A percentile compares a stretch with the other conserved stretches of the same genome.
Conservation (phyloP, 2,888 invertebrate genomes). For the Nasonia oneida region DNA sequence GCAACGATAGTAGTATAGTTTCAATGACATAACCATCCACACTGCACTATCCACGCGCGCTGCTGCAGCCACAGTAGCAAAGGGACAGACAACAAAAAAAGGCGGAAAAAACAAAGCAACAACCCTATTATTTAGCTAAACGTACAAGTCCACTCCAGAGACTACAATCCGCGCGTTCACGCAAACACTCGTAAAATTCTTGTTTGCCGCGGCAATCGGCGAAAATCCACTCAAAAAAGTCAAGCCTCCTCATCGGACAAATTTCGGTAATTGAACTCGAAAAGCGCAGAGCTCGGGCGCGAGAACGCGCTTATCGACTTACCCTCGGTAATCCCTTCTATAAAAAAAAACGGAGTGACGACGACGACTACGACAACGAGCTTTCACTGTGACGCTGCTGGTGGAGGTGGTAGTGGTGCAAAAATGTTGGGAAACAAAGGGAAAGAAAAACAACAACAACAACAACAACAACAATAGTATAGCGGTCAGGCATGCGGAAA, state of each 20-base stretch:
- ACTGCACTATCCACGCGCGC: background rate
- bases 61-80: background rate
- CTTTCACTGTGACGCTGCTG: background rate
- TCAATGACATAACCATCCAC: background rate
- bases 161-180: background rate
- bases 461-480: background rate
- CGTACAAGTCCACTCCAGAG: background rate
- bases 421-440: background rate
- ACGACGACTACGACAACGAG: background rate
- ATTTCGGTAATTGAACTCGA: conserved; percentile 56
- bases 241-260: conserved; percentile 35
- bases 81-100: background rate
- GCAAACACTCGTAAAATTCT: conserved; percentile 47
- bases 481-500: conserved; percentile 25
- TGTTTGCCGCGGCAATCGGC: conserved; percentile 42
- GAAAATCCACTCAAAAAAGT: conserved; percentile 34
- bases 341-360: background rate
- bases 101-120: background rate
- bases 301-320: conserved; percentile 31
- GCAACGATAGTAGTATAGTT: background rate
- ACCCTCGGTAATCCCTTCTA: background rate
- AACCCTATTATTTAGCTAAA: conserved; percentile 36
- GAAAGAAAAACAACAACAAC: background rate
- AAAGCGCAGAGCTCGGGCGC: conserved; percentile 18
- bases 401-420: background rate